Evolutionary conservation across 2,888 invertebrate genomes (phyloP), one percentile per base, ranked within the genome.

Genomic region (Scelioninae gen. 1): DNA sequence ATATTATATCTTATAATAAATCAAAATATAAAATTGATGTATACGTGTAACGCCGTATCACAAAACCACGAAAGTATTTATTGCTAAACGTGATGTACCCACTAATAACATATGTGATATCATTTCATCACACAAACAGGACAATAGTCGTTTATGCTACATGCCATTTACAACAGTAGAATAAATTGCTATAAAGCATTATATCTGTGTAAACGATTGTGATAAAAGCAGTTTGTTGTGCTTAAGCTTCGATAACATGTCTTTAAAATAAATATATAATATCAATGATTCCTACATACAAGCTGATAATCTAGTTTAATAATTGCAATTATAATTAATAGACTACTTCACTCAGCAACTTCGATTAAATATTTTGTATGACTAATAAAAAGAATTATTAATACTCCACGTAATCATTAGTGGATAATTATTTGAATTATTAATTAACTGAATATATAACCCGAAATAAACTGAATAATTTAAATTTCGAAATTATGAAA

Each of bases 151-250:
- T 51, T 65, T 65, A 51, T 65, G 38, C 38, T 49, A 8, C 23
- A 29, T 15, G 65, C 51, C 51, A 38, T 16, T 38, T 51, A 29
- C 65, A 38, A 51, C 65, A 47, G 49, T 63, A 63, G 45, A 60
- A 60, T 60, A 60, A 60, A 60, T 47, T 45, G 47, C 47, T 47
- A 31, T 47, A 63, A 47, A 47, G 47, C 47, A 47, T 47, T 47
- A 63, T 47, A 63, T 47, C 62, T 23, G 51, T 51, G 51, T 65
- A 65, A 65, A 49, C 65, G 65, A 65, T 51, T 51, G 51, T 38
- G 65, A 65, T 65, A 65, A 65, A 65, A 65, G 65, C 65, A 11
- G 65, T 29, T n/a, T 38, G 40, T 13, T 53, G 51, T 0, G 23
- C 51, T 65, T 65, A 23, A 53, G 51, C 53, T 65, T 65, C 51